Base-by-base conservation (phyloP, 2,113 vertebrate species). In the Phrynocephalus versicolor region DNA sequence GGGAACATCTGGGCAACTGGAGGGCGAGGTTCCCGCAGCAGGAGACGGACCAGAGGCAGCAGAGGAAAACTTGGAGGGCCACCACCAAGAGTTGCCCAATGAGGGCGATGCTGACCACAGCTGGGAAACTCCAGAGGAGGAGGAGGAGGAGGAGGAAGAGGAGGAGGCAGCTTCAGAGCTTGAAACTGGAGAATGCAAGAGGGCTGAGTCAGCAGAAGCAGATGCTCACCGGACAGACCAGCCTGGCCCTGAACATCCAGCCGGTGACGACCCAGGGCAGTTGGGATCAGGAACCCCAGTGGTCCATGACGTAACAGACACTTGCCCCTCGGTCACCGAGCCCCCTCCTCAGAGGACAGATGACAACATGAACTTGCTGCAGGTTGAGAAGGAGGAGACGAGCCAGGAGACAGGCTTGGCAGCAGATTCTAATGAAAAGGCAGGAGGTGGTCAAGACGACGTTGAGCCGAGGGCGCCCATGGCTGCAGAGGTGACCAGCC, bases 291-390 rank as follows among this genome's bases (percentile, higher is more conserved):
- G 23, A 33, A 1, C 7, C 19, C 6, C 0, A 0, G 13, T 1
- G 0, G 3, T 18, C 1, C 74, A 8, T 51, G 51, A 19, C 2
- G 2, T 0, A 0, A 51, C 45, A 5, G 18, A 1, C 2, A 0
- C 72, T 0, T 3, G 13, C 16, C n/a, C 4, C 25, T 2, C 51
- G 25, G 25, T 1, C 6, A 0, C 5, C 6, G 15, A 3, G 5
- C 12, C 7, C 15, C 23, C 74, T 12, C 0, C 74, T 12, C 0
- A 41, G 10, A 16, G 1, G 82, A 57, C 1, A 25, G 10, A 81
- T 6, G 27, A n/a, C 9, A 5, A 81, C 79, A 75, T 35, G 6
- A 77, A 25, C 23, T 0, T 41, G 0, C 2, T 0, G 0, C 62
- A 1, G 23, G 13, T 18, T 0, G 12, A 19, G 30, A 62, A 27